These are phyloP conservation scores for Peromyscus leucopus DNA, from an alignment of 2,113 vertebrate genomes.

Conservation along the genomic window DNA sequence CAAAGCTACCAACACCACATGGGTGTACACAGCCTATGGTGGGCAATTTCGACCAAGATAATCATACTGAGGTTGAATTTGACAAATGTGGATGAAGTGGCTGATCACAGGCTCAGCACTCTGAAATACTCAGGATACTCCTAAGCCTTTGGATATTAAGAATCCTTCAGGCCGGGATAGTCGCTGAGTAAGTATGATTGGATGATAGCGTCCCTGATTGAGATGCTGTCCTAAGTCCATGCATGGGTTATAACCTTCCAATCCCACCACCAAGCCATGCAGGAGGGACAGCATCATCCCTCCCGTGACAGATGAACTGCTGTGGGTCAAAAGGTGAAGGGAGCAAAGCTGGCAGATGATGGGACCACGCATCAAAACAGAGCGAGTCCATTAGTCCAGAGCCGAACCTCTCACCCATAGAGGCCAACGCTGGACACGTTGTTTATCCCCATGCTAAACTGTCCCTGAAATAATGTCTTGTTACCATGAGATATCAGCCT, in stretches of 20 bases:
- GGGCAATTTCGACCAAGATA: background rate
- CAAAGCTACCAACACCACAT: background rate
- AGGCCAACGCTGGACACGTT: background rate
- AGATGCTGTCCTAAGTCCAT: background rate
- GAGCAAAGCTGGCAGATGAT: background rate
- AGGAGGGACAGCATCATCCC: background rate
- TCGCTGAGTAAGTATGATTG: background rate
- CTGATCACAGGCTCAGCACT: background rate
- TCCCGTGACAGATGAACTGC: background rate
- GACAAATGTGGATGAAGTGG: background rate
- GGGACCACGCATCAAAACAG: background rate
- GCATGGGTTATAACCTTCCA: background rate
- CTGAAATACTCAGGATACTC: background rate
- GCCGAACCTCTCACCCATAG: background rate
- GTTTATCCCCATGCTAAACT: background rate
- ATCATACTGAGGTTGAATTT: background rate
- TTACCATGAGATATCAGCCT: slow-evolving; percentile 17
- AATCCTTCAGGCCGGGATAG: background rate
- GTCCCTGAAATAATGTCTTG: background rate
- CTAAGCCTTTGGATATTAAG: background rate
- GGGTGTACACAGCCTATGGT: background rate
- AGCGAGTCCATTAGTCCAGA: too few species aligned
- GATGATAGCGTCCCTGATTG: too few species aligned
- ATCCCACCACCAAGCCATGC: background rate
- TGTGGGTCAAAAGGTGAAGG: background rate